Percentiles rank a stretch among this genome's conserved stretches.
phyloP scores from a whole-genome alignment of 2,797 vertebrate genomes.

The Mus minutoides region DNA sequence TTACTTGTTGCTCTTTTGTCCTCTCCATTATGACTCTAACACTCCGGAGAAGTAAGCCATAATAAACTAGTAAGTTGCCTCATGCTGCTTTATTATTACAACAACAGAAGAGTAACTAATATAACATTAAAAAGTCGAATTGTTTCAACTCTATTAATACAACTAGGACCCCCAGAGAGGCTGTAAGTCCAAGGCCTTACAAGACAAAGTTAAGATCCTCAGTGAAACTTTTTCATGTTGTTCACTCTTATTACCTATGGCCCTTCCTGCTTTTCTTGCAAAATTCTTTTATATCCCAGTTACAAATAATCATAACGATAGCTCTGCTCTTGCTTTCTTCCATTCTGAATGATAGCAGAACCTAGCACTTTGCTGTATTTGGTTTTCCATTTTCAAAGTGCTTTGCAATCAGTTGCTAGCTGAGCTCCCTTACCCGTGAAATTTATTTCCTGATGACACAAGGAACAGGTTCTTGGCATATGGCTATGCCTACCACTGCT shows the following conservation, averaged over 20 bases:
- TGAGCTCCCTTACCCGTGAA: constrained; percentile 74
- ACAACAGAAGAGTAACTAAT: background rate
- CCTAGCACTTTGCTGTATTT: constrained; percentile 71
- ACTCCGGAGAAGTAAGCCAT: background rate
- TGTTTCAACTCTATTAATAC: constrained; percentile 18
- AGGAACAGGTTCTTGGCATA: constrained; percentile 70
- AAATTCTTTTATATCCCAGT: constrained; percentile 62
- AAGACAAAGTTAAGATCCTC: constrained; percentile 42
- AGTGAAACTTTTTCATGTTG: constrained; percentile 43
- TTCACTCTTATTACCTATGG: background rate
- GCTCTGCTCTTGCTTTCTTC: constrained; percentile 44
- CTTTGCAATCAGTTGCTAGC: constrained; percentile 75
- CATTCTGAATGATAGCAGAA: constrained; percentile 62
- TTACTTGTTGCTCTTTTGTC: too few relatives aligned
- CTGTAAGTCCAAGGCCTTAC: constrained; percentile 4
- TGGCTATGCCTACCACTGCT: constrained; percentile 63
- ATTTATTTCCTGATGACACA: constrained; percentile 80
- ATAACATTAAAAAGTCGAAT: constrained; percentile 36
- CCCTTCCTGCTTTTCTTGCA: background rate
- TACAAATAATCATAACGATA: constrained; percentile 68
- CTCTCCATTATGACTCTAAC: background rate
- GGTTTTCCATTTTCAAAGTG: constrained; percentile 78
- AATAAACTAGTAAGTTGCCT: background rate
- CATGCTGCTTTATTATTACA: too few relatives aligned
- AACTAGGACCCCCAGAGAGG: background rate